A percentile compares a stretch with the other conserved stretches of the same genome.
Conservation (phyloP, 1,140 invertebrate genomes). For the Zaprionus camerounensis region DNA sequence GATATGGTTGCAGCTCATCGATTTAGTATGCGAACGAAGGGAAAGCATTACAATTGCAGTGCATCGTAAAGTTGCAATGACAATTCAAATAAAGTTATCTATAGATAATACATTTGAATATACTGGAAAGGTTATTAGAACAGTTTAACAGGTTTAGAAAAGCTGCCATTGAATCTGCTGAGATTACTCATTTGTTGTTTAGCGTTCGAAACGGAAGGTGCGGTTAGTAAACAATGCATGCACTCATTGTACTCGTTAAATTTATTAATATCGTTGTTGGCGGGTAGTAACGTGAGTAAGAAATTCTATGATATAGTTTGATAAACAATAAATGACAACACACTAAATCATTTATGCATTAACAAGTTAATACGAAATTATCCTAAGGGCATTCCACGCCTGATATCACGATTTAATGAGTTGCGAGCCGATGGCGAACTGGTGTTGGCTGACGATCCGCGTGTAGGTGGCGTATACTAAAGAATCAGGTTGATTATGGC, state of each 20-base stretch:
- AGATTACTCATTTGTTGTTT: neutral
- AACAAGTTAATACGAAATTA: neutral
- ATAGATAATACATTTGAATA: neutral
- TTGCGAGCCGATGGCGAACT: too few relatives aligned
- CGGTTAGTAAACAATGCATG: neutral
- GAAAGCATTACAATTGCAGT: neutral
- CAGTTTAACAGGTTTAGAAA: neutral
- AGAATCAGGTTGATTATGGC: too few relatives aligned
- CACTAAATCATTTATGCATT: neutral
- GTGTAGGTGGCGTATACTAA: too few relatives aligned
- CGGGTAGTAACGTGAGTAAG: neutral
- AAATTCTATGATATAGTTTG: neutral
- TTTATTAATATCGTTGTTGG: neutral
- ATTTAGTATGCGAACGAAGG: constrained; percentile 6
- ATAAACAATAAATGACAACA: neutral
- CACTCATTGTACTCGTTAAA: neutral
- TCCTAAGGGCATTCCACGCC: too few relatives aligned
- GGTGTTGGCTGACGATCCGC: too few relatives aligned
- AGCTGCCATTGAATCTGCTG: neutral
- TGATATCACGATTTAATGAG: too few relatives aligned
- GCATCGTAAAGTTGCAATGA: neutral
- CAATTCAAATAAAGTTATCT: neutral
- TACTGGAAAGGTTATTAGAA: neutral
- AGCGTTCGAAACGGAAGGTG: neutral
- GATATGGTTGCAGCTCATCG: constrained; percentile 24